Base-by-base conservation (phyloP, 2,888 invertebrate species). In the Pseudococcus longispinus region DNA sequence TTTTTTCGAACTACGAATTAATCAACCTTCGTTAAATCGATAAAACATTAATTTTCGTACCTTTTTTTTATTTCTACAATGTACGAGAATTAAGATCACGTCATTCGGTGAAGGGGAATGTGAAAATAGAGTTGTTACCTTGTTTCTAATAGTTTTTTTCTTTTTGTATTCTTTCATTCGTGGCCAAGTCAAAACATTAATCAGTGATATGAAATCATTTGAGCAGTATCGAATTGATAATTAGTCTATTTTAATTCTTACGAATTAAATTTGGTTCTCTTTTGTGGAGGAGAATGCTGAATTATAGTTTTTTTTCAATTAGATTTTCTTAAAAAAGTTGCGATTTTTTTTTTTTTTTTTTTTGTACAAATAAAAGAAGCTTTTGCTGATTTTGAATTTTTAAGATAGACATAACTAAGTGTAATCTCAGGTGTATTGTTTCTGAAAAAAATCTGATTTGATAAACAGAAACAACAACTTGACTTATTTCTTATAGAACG, bases 11-110 rank as follows among this genome's bases (percentile, higher is more conserved):
- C 70, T 13, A 29, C 29, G 4, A 70, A 70, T 70, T 29, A 70
- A 70, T 70, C 70, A 70, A 29, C 70, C 29, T 70, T 70, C 29
- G 60, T 60, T 60, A 60, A 60, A 60, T 70, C 70, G 70, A 70
- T 70, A 70, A 70, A 65, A 18, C 60, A 60, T 60, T 70, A 70
- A 70, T 70, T 70, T 70, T 70, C 60, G 13, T 70, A 11, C 60
- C 13, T 23, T 60, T 60, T 60, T 60, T 60, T 60, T 51, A 37
- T 37, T 15, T 20, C 55, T 13, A 60, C 70, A 70, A 70, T 70
- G 70, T 65, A 65, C n/a, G n/a, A n/a, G n/a, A n/a, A n/a, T 70
- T 29, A 26, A 70, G 5, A 70, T 70, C 70, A 70, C 70, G 70
- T 70, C 70, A 70, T 70, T 29, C 32, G 70, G 70, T 70, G 70